Percentiles rank a stretch among this genome's conserved stretches.
phyloP scores from a whole-genome alignment of 2,888 invertebrate genomes.

The Drosophila ustulata region DNA sequence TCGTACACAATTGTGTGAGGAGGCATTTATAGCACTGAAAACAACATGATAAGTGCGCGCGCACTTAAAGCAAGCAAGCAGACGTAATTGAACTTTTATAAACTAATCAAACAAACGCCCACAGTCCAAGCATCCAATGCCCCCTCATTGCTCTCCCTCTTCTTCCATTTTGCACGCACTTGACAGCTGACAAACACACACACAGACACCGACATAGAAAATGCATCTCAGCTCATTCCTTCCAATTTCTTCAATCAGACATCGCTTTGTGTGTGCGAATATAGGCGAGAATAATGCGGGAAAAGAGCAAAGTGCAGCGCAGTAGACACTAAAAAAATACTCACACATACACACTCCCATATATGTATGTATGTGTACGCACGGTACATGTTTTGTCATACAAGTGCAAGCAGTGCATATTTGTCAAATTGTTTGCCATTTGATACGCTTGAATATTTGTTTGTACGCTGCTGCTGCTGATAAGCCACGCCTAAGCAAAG shows the following conservation, averaged over 20 bases:
- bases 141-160: not conserved
- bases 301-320: slow-evolving; percentile 44
- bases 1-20: slow-evolving; percentile 66
- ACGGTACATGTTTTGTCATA: slow-evolving; percentile 16
- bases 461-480: slow-evolving; percentile 39
- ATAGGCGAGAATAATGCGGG: slow-evolving; percentile 36
- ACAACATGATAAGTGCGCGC: slow-evolving; percentile 60
- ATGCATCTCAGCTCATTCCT: slow-evolving; percentile 53
- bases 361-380: not conserved
- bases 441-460: slow-evolving; percentile 5
- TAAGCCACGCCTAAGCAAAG: slow-evolving; percentile 57
- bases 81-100: slow-evolving; percentile 78
- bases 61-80: slow-evolving; percentile 50
- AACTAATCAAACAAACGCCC: slow-evolving; percentile 74
- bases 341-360: slow-evolving; percentile 9
- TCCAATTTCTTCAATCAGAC: slow-evolving; percentile 74
- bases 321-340: slow-evolving; percentile 29
- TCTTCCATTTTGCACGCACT: slow-evolving; percentile 37
- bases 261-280: slow-evolving; percentile 24
- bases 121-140: slow-evolving; percentile 31
- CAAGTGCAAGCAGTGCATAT: slow-evolving; percentile 55
- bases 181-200: slow-evolving; percentile 48
- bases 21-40: slow-evolving; percentile 62
- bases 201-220: slow-evolving; percentile 14
- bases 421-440: slow-evolving; percentile 50